Conservation (phyloP, 1,140 invertebrate genomes). For the Cydia splendana region DNA sequence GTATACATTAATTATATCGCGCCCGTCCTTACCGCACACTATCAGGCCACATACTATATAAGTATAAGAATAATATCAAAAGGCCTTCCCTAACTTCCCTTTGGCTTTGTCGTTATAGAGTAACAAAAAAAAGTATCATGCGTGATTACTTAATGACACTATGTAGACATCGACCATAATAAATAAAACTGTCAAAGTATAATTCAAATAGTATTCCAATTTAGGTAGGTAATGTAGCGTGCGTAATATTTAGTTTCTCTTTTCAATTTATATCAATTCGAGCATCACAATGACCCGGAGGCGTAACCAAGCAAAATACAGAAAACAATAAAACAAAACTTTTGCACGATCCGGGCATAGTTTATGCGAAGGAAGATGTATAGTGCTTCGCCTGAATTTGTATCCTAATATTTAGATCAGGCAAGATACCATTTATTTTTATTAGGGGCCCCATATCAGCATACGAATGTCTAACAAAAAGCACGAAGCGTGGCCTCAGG, state of each 20-base stretch:
- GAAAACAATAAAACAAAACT: slow-evolving; percentile 31
- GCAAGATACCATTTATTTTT: slow-evolving; percentile 58
- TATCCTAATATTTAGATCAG: slow-evolving; percentile 60
- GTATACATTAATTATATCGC: too few species aligned
- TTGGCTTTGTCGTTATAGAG: too few species aligned
- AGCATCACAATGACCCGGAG: neutral
- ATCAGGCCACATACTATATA: too few species aligned
- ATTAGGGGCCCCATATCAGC: slow-evolving; percentile 56
- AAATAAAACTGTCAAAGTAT: neutral
- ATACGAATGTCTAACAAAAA: slow-evolving; percentile 57
- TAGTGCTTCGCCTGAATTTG: slow-evolving; percentile 50
- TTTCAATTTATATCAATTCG: slow-evolving; percentile 20
- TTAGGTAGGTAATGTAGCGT: neutral
- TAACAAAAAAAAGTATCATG: too few species aligned
- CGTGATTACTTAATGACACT: neutral
- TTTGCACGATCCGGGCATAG: slow-evolving; percentile 36
- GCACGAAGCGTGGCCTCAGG: slow-evolving; percentile 44
- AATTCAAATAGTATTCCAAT: neutral
- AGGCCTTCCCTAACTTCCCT: too few species aligned
- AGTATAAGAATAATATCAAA: too few species aligned
- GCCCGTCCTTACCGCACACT: too few species aligned
- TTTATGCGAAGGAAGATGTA: slow-evolving; percentile 48
- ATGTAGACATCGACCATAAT: neutral
- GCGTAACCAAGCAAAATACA: slow-evolving; percentile 26
- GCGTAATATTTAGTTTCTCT: neutral